phyloP scores from a whole-genome alignment of 2,888 invertebrate species.

The Labia minor region DNA sequence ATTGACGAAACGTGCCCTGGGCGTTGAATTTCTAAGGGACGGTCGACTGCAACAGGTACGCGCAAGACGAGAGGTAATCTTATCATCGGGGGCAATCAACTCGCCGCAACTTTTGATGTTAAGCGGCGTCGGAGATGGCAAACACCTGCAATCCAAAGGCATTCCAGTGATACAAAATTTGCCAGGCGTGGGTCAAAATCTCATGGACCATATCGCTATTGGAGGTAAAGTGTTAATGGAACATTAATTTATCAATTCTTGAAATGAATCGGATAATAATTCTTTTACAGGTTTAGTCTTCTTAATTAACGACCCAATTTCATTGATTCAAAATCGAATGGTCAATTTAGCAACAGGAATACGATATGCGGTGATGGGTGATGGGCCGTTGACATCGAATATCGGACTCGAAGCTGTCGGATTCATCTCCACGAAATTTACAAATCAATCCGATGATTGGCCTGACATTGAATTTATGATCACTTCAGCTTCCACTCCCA shows the following conservation, averaged over 20 bases:
- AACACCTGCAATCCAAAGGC: constrained; percentile 60
- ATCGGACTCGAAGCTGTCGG: constrained; percentile 79
- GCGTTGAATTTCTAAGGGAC: constrained; percentile 65
- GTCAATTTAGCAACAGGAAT: constrained; percentile 74
- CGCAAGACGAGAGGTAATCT: constrained; percentile 52
- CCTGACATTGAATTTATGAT: constrained; percentile 88
- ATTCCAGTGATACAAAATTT: constrained; percentile 62
- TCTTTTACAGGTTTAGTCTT: constrained; percentile 48
- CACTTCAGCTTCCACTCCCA: constrained; percentile 67
- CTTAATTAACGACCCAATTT: constrained; percentile 53
- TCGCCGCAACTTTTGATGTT: constrained; percentile 87
- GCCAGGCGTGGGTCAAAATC: constrained; percentile 74
- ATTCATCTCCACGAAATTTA: constrained; percentile 80
- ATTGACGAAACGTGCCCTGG: constrained; percentile 57
- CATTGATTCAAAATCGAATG: constrained; percentile 45
- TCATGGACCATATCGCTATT: constrained; percentile 83
- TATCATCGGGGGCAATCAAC: constrained; percentile 64
- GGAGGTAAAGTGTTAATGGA: constrained; percentile 57
- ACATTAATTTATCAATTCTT: neutral
- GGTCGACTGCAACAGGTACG: constrained; percentile 47
- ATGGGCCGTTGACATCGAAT: constrained; percentile 76
- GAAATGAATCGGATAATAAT: neutral
- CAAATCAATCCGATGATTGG: constrained; percentile 77
- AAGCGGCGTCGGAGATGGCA: constrained; percentile 70
- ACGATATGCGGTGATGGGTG: constrained; percentile 72